These are phyloP conservation scores for Xenus cinereus DNA, from an alignment of 2,113 vertebrate species.

Conservation along the genomic window DNA sequence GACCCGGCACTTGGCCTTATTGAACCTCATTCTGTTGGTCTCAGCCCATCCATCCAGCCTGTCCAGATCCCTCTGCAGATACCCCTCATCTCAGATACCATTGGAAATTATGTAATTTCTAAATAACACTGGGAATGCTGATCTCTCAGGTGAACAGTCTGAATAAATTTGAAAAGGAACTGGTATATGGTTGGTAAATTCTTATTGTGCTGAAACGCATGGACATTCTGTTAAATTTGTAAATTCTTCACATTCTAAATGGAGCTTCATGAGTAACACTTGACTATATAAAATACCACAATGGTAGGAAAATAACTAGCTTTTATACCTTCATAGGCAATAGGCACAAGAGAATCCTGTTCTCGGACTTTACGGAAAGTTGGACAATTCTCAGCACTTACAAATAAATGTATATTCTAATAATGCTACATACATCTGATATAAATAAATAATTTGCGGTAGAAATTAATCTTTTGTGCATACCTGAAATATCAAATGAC, in stretches of 20 bases:
- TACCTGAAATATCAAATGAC: constrained; percentile 25
- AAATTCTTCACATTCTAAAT: not conserved
- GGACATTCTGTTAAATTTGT: not conserved
- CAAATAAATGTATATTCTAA: not conserved
- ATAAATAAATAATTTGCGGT: not conserved
- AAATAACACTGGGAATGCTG: not conserved
- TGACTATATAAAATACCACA: not conserved
- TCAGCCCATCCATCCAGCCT: too few species aligned
- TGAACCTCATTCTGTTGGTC: too few species aligned
- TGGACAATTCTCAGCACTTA: not conserved
- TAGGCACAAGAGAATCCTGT: not conserved
- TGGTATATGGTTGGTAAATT: not conserved
- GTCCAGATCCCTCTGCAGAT: too few species aligned
- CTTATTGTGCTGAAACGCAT: not conserved
- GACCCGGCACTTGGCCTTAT: too few species aligned
- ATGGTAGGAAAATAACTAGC: not conserved
- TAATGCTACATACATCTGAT: not conserved
- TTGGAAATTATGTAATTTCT: not conserved
- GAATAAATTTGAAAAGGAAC: not conserved
- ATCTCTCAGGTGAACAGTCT: not conserved
- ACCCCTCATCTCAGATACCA: not conserved
- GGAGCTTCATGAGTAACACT: not conserved
- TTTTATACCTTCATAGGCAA: not conserved
- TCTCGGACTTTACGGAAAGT: not conserved
- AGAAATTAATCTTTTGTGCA: constrained; percentile 12